Evolutionary conservation across 2,797 vertebrate species (phyloP), one percentile per base, ranked within the genome.

Genomic region (Microctenopoma steveboyesi): DNA sequence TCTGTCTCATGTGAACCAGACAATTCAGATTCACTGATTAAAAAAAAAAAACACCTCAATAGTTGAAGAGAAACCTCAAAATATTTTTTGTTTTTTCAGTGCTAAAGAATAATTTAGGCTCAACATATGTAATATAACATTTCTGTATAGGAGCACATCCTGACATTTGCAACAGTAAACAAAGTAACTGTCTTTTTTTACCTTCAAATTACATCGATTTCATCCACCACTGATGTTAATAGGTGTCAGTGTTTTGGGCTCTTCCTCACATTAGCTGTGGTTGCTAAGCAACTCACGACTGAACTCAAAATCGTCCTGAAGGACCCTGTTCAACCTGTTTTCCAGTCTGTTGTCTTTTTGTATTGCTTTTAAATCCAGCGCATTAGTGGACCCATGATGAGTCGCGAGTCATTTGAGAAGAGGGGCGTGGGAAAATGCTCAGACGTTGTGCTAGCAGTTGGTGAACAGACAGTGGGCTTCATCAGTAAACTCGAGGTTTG

Each of bases 391-490:
- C 14, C 37, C 0, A 3, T 30, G 58, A 46, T 56, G 30, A 7
- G 13, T 57, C 12, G 18, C 30, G 53, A 75, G 52, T 64, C 54
- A 63, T 46, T 18, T 40, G 10, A 42, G 12, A 42, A 13, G 30
- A 37, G 12, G 33, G 22, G 4, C 18, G 4, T 54, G 61, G 35
- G 35, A n/a, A 30, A 0, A 3, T 1, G 56, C 46, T 33, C 48
- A 18, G 28, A 18, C 16, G n/a, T 43, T 45, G 22, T 12, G 0
- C 33, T 4, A 43, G 40, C 13, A 79, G 68, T 74, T 79, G 70
- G 57, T 2, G 49, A 63, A 63, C 49, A 70, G 76, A 90, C 87
- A 81, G 13, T 84, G 79, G 72, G 68, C 70, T 76, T 45, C 62
- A 76, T 77, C 62, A 53, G 64, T 59, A 72, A 77, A 74, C 68